These are phyloP conservation scores for Drosophila bocki DNA, from an alignment of 1,140 invertebrate genomes.

Conservation along the genomic window DNA sequence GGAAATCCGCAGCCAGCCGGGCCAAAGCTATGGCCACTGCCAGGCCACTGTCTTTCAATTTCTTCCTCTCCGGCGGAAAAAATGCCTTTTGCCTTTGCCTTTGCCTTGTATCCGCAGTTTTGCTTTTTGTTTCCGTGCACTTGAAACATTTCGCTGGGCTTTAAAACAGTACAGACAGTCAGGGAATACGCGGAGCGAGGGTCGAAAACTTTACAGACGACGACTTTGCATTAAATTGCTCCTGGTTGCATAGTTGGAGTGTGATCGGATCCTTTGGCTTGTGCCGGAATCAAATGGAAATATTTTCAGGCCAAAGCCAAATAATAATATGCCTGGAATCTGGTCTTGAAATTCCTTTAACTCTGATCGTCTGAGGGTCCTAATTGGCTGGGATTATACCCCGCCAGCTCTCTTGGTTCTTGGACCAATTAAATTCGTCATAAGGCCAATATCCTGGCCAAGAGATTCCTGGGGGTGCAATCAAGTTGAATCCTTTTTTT, in stretches of 20 bases:
- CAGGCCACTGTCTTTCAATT: slow-evolving; percentile 64
- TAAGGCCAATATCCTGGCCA: slow-evolving; percentile 32
- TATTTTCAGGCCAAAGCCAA: slow-evolving; percentile 32
- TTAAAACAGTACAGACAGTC: slow-evolving; percentile 49
- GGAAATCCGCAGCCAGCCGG: slow-evolving; percentile 69
- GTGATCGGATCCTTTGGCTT: slow-evolving; percentile 19
- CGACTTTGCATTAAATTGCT: slow-evolving; percentile 66
- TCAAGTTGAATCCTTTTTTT: slow-evolving; percentile 76
- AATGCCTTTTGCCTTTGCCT: slow-evolving; percentile 58
- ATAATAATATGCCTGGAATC: slow-evolving; percentile 2
- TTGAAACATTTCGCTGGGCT: slow-evolving; percentile 66
- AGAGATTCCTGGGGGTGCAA: slow-evolving; percentile 59
- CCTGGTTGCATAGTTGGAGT: slow-evolving; percentile 44
- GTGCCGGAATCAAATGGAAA: slow-evolving; percentile 54
- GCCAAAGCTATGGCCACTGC: slow-evolving; percentile 36
- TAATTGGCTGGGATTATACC: slow-evolving; percentile 50
- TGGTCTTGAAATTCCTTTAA: slow-evolving; percentile 1
- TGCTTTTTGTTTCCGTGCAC: slow-evolving; percentile 50
- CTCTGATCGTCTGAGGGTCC: slow-evolving; percentile 25
- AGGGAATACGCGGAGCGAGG: slow-evolving; percentile 17
- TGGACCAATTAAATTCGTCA: slow-evolving; percentile 33
- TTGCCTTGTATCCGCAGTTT: slow-evolving; percentile 32
- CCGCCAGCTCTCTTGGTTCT: background rate
- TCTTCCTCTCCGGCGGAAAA: slow-evolving; percentile 49
- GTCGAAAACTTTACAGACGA: slow-evolving; percentile 67